Base-by-base conservation (phyloP, 35 echinoderm and acorn worm genomes). In the Apostichopus californicus region DNA sequence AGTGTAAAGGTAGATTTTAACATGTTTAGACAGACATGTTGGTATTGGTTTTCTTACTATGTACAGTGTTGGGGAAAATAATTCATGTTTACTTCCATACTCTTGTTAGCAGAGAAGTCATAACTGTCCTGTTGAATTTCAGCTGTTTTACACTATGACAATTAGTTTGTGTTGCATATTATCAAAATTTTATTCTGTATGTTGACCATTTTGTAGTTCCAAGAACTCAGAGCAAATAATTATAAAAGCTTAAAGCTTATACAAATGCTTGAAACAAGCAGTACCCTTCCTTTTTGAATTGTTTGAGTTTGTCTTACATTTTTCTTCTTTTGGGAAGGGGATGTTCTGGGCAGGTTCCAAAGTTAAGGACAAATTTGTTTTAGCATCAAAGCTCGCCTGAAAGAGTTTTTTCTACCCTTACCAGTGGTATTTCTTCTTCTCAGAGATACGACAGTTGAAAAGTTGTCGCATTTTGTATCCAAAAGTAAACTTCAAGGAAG, bases 161-260 rank as follows among this genome's bases (percentile, higher is more conserved):
- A 75, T 18, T 22, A 75, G 71, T 75, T 75, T 75, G 26, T 85
- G 55, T 85, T 85, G 81, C 57, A 58, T 85, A 85, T 58, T 58
- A 56, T 58, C 81, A 85, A 59, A 85, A 85, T 58, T n/a, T 13
- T 22, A 85, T 85, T 85, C 81, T 85, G 54, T 85, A 57, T 85
- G 81, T 85, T 85, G 55, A 85, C 55, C 58, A 85, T 85, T 85
- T 85, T 56, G 55, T 85, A 58, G 81, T 85, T 85, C 81, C 55
- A 85, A 59, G 55, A 85, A 85, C 81, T 58, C 57, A 58, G 55
- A 85, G 81, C 81, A 85, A 85, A 85, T 85, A 85, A 85, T 58
- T 85, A 85, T 56, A 85, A 59, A 85, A 85, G 81, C 55, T 85
- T 59, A 56, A 85, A 58, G 81, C 81, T 59, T 75, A 9, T 18